Conservation (phyloP, 2,888 invertebrate genomes). For the Sericinus montela region DNA sequence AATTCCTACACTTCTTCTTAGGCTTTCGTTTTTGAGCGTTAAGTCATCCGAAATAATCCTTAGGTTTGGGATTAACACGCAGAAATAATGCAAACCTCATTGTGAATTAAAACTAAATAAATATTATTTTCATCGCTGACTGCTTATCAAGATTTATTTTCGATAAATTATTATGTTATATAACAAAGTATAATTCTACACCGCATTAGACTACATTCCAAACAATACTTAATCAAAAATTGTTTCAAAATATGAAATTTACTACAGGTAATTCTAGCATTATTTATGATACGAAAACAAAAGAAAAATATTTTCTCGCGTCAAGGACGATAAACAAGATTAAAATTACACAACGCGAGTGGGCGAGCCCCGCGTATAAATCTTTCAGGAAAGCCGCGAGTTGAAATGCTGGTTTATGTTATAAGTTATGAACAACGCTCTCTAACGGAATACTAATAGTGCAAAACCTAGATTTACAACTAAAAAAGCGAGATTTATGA, state of each 20-base stretch:
- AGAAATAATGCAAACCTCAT: no score
- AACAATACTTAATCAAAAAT: neutral
- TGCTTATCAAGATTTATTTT: no score
- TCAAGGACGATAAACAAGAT: slow-evolving; percentile 51
- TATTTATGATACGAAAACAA: slow-evolving; percentile 12
- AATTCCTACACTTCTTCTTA: no score
- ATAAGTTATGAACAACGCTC: slow-evolving; percentile 32
- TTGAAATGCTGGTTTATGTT: slow-evolving; percentile 33
- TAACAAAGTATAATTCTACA: no score
- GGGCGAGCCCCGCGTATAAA: slow-evolving; percentile 41
- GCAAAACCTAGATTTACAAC: slow-evolving; percentile 29
- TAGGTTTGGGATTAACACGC: no score
- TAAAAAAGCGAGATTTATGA: slow-evolving; percentile 28
- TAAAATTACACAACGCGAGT: slow-evolving; percentile 52
- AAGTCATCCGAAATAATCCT: no score
- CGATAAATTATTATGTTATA: no score
- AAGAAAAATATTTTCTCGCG: slow-evolving; percentile 15
- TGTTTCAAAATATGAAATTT: slow-evolving; percentile 1
- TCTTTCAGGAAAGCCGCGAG: slow-evolving; percentile 34
- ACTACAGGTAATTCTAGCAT: slow-evolving; percentile 4
- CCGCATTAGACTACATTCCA: no score
- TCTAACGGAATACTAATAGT: slow-evolving; percentile 30
- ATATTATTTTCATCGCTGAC: no score
- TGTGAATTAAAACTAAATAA: no score
- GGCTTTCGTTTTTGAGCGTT: no score